Evolutionary conservation across 1,140 invertebrate genomes (phyloP).

Genomic region (Lutraria rhynchaena): DNA sequence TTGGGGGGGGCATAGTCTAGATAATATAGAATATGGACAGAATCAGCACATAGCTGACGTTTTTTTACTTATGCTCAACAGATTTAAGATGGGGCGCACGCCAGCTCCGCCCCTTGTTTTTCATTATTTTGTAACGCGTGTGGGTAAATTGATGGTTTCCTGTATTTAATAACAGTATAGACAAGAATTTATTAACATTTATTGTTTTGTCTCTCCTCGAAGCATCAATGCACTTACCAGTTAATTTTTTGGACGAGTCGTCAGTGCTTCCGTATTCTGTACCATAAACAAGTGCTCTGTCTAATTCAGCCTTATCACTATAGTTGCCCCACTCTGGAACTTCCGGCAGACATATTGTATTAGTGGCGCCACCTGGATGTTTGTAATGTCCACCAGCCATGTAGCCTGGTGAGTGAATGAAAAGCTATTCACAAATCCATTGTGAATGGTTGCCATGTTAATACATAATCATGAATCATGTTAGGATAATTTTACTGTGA

Average conservation of each 20-base stretch:
- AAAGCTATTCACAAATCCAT: background rate
- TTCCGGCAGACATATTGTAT: conserved; percentile 51
- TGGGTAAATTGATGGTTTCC: too few relatives aligned
- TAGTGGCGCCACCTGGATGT: conserved; percentile 41
- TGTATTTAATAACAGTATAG: too few relatives aligned
- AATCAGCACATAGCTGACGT: too few relatives aligned
- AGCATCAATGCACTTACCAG: conserved; percentile 3
- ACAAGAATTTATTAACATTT: too few relatives aligned
- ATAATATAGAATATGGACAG: too few relatives aligned
- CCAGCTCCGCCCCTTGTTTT: too few relatives aligned
- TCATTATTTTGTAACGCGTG: too few relatives aligned
- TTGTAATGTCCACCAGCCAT: conserved; percentile 36
- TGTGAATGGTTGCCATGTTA: too few relatives aligned
- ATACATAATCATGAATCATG: background rate
- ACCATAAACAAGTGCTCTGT: conserved; percentile 9
- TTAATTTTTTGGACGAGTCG: background rate
- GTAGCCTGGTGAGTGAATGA: conserved; percentile 23
- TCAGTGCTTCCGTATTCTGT: conserved; percentile 32
- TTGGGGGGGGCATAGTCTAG: too few relatives aligned
- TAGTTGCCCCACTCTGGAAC: conserved; percentile 21
- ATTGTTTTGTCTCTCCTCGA: too few relatives aligned
- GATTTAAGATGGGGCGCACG: too few relatives aligned
- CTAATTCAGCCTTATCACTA: background rate
- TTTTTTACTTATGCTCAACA: too few relatives aligned
- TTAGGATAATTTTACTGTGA: background rate